These are phyloP conservation scores for Saccopteryx leptura DNA, from an alignment of 2,113 vertebrate species.

Conservation along the genomic window DNA sequence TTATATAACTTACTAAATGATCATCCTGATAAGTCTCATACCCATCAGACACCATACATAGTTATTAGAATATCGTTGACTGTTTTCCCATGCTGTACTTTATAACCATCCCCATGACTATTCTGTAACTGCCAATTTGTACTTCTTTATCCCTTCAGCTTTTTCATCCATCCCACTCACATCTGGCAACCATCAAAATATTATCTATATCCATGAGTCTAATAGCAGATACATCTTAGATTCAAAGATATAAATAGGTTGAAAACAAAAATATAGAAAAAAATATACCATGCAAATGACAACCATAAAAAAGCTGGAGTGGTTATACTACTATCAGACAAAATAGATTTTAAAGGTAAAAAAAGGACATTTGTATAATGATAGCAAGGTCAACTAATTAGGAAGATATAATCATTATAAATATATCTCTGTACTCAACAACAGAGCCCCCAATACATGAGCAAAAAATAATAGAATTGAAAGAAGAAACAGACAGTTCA, in stretches of 20 bases:
- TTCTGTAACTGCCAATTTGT: too few species aligned
- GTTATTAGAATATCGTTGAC: too few species aligned
- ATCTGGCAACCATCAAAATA: too few species aligned
- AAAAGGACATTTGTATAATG: background rate
- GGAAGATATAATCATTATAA: background rate
- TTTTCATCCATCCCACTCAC: too few species aligned
- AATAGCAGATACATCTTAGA: background rate
- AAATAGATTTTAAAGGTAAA: background rate
- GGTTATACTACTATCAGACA: background rate
- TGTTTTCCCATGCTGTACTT: too few species aligned
- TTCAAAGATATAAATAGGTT: slow-evolving; percentile 7
- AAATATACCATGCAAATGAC: background rate
- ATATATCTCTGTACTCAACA: background rate
- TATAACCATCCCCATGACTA: too few species aligned
- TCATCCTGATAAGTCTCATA: too few species aligned
- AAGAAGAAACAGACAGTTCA: background rate
- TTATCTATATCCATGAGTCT: too few species aligned
- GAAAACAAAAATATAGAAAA: background rate
- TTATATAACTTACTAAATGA: too few species aligned
- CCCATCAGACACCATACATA: too few species aligned
- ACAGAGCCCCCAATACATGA: background rate
- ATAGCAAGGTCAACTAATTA: background rate
- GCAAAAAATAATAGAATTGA: slow-evolving; percentile 13
- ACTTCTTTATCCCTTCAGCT: too few species aligned
- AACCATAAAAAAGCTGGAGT: background rate